A percentile compares a stretch with the other conserved stretches of the same genome.
Evolutionary conservation across 2,797 vertebrate species (phyloP).

Genomic region (Prionace glauca): DNA sequence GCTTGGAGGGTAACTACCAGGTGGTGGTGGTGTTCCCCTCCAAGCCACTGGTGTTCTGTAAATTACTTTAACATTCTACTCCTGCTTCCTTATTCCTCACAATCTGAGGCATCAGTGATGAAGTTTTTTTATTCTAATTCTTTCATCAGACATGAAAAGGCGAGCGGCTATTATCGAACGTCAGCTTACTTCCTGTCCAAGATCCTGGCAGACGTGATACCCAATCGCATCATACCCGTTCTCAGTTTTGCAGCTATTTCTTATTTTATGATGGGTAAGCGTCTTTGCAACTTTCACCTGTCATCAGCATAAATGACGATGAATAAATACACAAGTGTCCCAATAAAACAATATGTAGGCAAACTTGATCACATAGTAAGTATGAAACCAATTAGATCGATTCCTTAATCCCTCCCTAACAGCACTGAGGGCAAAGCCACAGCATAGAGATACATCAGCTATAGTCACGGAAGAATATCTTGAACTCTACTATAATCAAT

Average conservation of each 20-base stretch:
- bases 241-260: slow-evolving; percentile 59
- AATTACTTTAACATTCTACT: neutral
- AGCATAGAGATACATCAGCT: neutral
- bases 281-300: neutral
- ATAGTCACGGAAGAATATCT: neutral
- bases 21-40: too few species aligned
- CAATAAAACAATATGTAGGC: too few species aligned
- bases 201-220: slow-evolving; percentile 67
- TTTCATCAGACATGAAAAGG: slow-evolving; percentile 63
- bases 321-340: neutral
- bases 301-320: neutral
- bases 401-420: neutral
- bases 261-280: slow-evolving; percentile 72
- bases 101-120: neutral
- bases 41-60: neutral
- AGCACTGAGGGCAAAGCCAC: too few species aligned
- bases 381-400: neutral
- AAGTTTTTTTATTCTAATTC: neutral
- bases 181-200: slow-evolving; percentile 73
- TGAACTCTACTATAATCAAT: neutral
- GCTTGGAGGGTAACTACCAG: too few species aligned
- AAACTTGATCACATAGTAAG: neutral
- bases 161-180: slow-evolving; percentile 68
- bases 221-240: slow-evolving; percentile 65
- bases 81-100: neutral